phyloP scores from a whole-genome alignment of 2,113 vertebrate species.

The Aegotheles bennettii region DNA sequence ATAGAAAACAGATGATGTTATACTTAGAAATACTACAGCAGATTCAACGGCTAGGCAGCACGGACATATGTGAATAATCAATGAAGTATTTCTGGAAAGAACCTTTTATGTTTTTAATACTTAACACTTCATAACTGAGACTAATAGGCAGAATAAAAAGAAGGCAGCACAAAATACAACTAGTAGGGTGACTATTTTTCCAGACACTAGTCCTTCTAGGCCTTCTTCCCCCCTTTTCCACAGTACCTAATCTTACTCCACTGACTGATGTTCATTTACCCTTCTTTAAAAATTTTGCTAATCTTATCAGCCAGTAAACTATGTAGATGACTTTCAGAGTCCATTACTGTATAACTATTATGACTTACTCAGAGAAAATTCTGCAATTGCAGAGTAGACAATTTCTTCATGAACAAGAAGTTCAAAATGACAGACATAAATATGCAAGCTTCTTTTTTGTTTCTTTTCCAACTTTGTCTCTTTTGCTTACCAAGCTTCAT shows the following conservation, averaged over 20 bases:
- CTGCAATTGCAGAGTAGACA: background rate
- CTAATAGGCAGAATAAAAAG: slow-evolving; percentile 78
- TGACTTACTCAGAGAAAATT: background rate
- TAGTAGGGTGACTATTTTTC: slow-evolving; percentile 66
- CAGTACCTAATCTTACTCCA: background rate
- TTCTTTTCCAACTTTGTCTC: background rate
- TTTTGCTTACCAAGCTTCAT: background rate
- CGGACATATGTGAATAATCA: slow-evolving; percentile 81
- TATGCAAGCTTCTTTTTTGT: background rate
- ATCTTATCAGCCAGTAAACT: background rate
- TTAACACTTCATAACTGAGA: slow-evolving; percentile 83
- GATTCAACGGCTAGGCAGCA: slow-evolving; percentile 61
- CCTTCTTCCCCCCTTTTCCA: background rate
- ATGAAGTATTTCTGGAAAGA: slow-evolving; percentile 75
- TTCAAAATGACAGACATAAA: background rate
- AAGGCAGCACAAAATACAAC: slow-evolving; percentile 53
- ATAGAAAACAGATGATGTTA: slow-evolving; percentile 82
- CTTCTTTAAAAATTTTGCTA: background rate
- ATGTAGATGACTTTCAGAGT: background rate
- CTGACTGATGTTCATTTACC: background rate
- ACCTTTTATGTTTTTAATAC: slow-evolving; percentile 81
- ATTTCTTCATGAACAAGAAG: background rate
- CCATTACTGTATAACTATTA: background rate
- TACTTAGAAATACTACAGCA: slow-evolving; percentile 61
- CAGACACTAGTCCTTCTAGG: slow-evolving; percentile 44